Conservation (phyloP, 2,113 vertebrate species). For the Piprites chloris region DNA sequence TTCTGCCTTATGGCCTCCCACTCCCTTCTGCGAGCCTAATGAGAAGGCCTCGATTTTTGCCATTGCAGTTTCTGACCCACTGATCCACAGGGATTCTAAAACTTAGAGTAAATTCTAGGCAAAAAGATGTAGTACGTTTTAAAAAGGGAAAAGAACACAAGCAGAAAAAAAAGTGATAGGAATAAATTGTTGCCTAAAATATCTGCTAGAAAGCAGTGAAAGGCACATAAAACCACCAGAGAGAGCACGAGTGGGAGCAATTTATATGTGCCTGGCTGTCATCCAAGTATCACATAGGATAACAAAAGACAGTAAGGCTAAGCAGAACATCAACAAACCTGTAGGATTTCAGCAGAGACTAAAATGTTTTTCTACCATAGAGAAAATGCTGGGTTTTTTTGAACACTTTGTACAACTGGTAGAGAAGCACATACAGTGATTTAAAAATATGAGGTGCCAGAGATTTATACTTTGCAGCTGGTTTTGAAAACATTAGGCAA, state of each 20-base stretch:
- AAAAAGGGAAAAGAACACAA: conserved; percentile 16
- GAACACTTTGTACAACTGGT: conserved; percentile 36
- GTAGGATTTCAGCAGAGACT: conserved; percentile 60
- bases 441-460: conserved; percentile 66
- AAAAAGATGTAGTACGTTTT: background rate
- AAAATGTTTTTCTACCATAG: conserved; percentile 49
- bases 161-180: background rate
- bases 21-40: background rate
- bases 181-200: conserved; percentile 42
- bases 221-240: conserved; percentile 33
- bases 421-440: conserved; percentile 61
- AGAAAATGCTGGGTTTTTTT: conserved; percentile 33
- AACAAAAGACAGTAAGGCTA: conserved; percentile 68
- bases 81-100: background rate
- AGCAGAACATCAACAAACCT: conserved; percentile 69
- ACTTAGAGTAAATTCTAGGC: background rate
- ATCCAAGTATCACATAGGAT: conserved; percentile 66
- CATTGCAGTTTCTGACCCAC: background rate
- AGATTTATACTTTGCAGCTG: conserved; percentile 66
- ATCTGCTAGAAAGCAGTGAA: conserved; percentile 36
- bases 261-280: conserved; percentile 57
- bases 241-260: conserved; percentile 49
- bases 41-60: background rate
- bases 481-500: conserved; percentile 47
- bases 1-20: background rate